Evolutionary conservation across 1,140 invertebrate species (phyloP).

Genomic region (Drosophila seguyi): DNA sequence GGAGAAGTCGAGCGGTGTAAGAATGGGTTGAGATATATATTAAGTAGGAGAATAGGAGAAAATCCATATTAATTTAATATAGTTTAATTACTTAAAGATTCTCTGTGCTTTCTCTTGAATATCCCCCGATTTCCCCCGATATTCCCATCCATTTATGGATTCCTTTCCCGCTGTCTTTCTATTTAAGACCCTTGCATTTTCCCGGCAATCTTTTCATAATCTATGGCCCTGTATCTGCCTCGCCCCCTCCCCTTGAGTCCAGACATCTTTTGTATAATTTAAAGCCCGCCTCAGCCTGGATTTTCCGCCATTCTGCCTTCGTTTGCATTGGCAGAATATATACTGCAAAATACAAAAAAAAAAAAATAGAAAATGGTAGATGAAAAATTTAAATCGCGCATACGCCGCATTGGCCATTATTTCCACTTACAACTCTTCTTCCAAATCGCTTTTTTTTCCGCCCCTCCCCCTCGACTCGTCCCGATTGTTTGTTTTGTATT

Average conservation of each 20-base stretch:
- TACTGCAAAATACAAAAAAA: no score
- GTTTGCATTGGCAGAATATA: neutral
- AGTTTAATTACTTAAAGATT: neutral
- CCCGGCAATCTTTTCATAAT: conserved; percentile 10
- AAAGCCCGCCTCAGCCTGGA: conserved; percentile 9
- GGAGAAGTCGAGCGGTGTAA: conserved; percentile 1
- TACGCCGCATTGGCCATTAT: conserved; percentile 49
- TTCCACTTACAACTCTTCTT: conserved; percentile 40
- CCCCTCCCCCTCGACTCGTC: neutral
- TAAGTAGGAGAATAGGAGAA: no score
- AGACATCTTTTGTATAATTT: conserved; percentile 33
- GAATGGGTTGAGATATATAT: no score
- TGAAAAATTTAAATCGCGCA: conserved; percentile 49
- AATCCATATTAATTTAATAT: neutral
- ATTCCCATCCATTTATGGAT: no score
- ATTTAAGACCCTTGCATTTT: neutral
- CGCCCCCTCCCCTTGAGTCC: neutral
- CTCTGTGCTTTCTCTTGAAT: neutral
- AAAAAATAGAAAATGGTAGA: neutral
- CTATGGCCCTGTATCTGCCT: conserved; percentile 2
- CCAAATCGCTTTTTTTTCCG: conserved; percentile 14
- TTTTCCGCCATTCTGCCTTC: neutral
- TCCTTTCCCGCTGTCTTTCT: no score
- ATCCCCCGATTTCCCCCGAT: no score
- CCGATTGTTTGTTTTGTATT: conserved; percentile 16